A percentile compares a stretch with the other conserved stretches of the same genome.
Conservation (phyloP, 2,888 invertebrate species). For the Drosophila anomalipes region DNA sequence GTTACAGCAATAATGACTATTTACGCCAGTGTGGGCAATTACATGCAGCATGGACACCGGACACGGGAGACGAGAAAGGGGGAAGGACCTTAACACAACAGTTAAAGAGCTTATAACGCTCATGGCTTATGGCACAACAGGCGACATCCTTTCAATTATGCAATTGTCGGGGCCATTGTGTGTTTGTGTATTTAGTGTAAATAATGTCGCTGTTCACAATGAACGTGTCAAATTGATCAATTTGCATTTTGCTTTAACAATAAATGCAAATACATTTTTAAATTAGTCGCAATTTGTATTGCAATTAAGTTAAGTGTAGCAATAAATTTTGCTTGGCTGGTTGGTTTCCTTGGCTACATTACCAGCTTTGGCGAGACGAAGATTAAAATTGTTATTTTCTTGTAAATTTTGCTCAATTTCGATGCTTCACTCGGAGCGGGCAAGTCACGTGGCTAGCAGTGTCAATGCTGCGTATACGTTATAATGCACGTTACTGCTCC, state of each 20-base stretch:
- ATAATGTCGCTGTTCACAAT: constrained; percentile 40
- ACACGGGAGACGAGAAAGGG: background rate
- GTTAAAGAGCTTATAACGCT: constrained; percentile 17
- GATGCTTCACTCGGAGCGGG: background rate
- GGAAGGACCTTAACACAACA: constrained; percentile 4
- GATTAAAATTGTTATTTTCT: background rate
- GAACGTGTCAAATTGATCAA: constrained; percentile 50
- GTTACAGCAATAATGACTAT: constrained; percentile 33
- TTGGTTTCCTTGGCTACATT: background rate
- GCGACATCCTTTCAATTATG: constrained; percentile 18
- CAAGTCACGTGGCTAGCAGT: constrained; percentile 22
- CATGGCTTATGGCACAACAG: constrained; percentile 17
- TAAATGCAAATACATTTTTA: background rate
- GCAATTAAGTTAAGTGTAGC: background rate
- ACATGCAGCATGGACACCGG: constrained; percentile 13
- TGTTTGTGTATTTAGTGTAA: constrained; percentile 3
- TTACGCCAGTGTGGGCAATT: constrained; percentile 40
- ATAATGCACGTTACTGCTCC: constrained; percentile 32
- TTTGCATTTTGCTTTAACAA: constrained; percentile 18
- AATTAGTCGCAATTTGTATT: background rate
- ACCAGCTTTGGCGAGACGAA: background rate
- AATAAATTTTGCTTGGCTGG: background rate
- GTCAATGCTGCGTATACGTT: constrained; percentile 54
- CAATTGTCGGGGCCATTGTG: constrained; percentile 16
- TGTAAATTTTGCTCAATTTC: background rate